Evolutionary conservation across 2,888 invertebrate genomes (phyloP).

Genomic region (Xestia ashworthii): DNA sequence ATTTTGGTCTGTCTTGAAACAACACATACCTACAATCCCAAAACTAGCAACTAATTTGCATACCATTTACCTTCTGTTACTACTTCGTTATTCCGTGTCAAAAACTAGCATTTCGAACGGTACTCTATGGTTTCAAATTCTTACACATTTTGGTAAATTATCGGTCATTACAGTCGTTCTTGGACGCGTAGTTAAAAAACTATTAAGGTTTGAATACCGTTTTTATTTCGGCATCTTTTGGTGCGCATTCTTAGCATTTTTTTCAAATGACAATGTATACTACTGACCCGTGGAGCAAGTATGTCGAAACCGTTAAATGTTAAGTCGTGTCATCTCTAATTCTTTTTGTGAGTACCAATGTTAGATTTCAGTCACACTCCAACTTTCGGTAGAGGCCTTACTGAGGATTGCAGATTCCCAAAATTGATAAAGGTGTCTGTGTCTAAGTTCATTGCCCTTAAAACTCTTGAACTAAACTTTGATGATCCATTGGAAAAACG

Average conservation of each 20-base stretch:
- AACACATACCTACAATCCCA: neutral
- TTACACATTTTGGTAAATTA: conserved; percentile 51
- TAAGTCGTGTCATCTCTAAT: conserved; percentile 16
- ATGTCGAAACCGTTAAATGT: conserved; percentile 35
- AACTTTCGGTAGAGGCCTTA: conserved; percentile 3
- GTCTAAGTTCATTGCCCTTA: conserved; percentile 26
- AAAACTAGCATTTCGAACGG: conserved; percentile 45
- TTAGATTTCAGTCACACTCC: conserved; percentile 19
- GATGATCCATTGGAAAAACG: neutral
- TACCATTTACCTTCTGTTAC: conserved; percentile 19
- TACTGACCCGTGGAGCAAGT: conserved; percentile 8
- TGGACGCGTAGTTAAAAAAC: conserved; percentile 51
- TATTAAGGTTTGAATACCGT: conserved; percentile 55
- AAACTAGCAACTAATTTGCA: neutral
- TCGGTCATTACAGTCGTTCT: conserved; percentile 29
- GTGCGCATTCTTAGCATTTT: conserved; percentile 12
- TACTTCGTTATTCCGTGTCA: conserved; percentile 1
- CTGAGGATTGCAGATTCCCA: conserved; percentile 11
- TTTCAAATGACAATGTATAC: conserved; percentile 1
- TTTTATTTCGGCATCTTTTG: conserved; percentile 40
- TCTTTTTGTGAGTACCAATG: conserved; percentile 14
- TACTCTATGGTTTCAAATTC: conserved; percentile 49
- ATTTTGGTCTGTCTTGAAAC: neutral
- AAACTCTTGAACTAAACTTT: neutral
- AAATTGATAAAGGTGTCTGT: conserved; percentile 9